Percentiles rank a stretch among this genome's conserved stretches.
Conservation (phyloP, 1,140 invertebrate genomes). For the Luehdorfia chinensis region DNA sequence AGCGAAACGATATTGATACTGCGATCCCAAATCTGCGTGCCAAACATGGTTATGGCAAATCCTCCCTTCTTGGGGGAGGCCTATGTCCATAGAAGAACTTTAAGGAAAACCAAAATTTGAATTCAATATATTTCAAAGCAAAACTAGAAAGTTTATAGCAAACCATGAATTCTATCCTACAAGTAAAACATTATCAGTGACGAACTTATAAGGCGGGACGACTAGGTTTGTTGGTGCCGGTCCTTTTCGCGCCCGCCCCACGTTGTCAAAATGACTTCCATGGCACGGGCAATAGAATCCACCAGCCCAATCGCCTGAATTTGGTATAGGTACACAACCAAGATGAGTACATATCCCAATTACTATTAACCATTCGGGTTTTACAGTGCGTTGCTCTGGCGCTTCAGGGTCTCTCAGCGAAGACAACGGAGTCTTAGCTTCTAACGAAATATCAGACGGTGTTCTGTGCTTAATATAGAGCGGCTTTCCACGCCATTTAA, state of each 20-base stretch:
- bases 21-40: too few relatives aligned
- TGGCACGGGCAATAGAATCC: slow-evolving; percentile 96
- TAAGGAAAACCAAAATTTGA: too few relatives aligned
- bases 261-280: slow-evolving; percentile 93
- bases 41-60: too few relatives aligned
- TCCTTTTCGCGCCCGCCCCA: slow-evolving; percentile 90
- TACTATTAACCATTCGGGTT: slow-evolving; percentile 88
- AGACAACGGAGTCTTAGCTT: slow-evolving; percentile 80
- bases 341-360: slow-evolving; percentile 94
- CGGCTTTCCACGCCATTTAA: slow-evolving; percentile 92
- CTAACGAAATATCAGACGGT: slow-evolving; percentile 82
- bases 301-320: slow-evolving; percentile 83
- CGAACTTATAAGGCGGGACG: slow-evolving; percentile 82
- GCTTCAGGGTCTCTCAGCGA: slow-evolving; percentile 86
- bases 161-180: slow-evolving; percentile 38
- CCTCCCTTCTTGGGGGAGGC: too few relatives aligned
- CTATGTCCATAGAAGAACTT: too few relatives aligned
- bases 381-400: slow-evolving; percentile 81
- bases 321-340: slow-evolving; percentile 90
- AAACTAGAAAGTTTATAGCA: too few relatives aligned
- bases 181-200: slow-evolving; percentile 43
- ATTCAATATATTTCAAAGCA: too few relatives aligned
- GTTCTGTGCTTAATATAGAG: slow-evolving; percentile 88
- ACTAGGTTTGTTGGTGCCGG: slow-evolving; percentile 91
- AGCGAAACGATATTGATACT: too few relatives aligned